phyloP scores from a whole-genome alignment of 2,888 invertebrate species.

The Platycheirus rosarum region DNA sequence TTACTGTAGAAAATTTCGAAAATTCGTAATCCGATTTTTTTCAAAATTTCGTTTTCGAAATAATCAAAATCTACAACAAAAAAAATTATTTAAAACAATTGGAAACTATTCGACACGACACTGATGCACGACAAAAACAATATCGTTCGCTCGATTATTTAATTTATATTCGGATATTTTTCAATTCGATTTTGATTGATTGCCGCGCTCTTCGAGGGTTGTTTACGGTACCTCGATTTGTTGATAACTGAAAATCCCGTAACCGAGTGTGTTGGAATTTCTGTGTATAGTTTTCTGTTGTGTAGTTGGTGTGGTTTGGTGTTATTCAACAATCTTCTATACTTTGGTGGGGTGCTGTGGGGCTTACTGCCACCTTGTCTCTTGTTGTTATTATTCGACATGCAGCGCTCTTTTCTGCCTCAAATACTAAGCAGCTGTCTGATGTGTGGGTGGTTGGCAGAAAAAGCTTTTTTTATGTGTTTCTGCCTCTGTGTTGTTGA shows the following conservation, averaged over 20 bases:
- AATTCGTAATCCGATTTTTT: conserved; percentile 24
- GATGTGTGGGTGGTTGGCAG: conserved; percentile 56
- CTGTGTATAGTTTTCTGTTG: conserved; percentile 30
- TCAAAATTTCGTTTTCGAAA: conserved; percentile 1
- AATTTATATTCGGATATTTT: conserved; percentile 26
- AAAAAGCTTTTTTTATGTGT: conserved; percentile 64
- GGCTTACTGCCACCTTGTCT: conserved; percentile 67
- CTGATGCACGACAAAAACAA: conserved; percentile 31
- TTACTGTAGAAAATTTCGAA: neutral
- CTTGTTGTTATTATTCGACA: conserved; percentile 62
- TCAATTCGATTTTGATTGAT: conserved; percentile 28
- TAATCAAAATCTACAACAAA: neutral
- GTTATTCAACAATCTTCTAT: conserved; percentile 67
- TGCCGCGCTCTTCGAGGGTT: conserved; percentile 58
- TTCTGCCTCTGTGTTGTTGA: no score
- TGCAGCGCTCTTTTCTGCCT: conserved; percentile 56
- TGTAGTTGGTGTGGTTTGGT: no score
- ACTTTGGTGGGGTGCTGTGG: conserved; percentile 51
- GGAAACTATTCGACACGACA: conserved; percentile 1
- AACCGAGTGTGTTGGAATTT: conserved; percentile 58
- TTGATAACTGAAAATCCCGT: conserved; percentile 77
- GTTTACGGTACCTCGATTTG: conserved; percentile 78
- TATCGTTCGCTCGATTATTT: conserved; percentile 30
- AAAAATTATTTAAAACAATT: conserved; percentile 5
- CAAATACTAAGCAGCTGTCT: conserved; percentile 45